phyloP scores from a whole-genome alignment of 2,113 vertebrate genomes.

The Synodontis membranacea region DNA sequence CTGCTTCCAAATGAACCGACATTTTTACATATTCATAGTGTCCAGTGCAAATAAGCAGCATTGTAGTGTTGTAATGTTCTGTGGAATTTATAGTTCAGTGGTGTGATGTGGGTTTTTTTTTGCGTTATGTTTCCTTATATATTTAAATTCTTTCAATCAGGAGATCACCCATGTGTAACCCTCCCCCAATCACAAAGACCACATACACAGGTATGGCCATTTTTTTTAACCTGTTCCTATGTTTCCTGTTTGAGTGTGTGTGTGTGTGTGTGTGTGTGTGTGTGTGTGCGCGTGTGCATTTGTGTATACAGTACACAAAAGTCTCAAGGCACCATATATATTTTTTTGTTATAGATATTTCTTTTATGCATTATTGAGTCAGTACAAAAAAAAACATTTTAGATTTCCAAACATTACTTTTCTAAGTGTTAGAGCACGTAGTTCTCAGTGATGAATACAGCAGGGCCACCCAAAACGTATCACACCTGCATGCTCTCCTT shows the following conservation, averaged over 20 bases:
- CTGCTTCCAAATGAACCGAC: background rate
- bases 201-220: slow-evolving; percentile 86
- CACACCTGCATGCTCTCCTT: background rate
- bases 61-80: background rate
- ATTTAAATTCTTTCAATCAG: slow-evolving; percentile 67
- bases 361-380: too few relatives aligned
- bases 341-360: too few relatives aligned
- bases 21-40: too few relatives aligned
- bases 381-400: too few relatives aligned
- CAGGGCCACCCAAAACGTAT: background rate
- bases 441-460: background rate
- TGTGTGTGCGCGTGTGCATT: slow-evolving; percentile 26
- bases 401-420: too few relatives aligned
- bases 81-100: background rate
- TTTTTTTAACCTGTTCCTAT: background rate
- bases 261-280: slow-evolving; percentile 36
- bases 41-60: background rate
- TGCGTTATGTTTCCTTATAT: background rate
- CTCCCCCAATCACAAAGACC: slow-evolving; percentile 94
- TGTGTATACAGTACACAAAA: too few relatives aligned
- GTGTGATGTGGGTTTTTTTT: background rate
- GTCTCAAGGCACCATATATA: too few relatives aligned
- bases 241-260: slow-evolving; percentile 12
- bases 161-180: slow-evolving; percentile 97
- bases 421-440: background rate